Evolutionary conservation across 2,888 invertebrate species (phyloP), one percentile per base, ranked within the genome.

Genomic region (Oasisia sp.): DNA sequence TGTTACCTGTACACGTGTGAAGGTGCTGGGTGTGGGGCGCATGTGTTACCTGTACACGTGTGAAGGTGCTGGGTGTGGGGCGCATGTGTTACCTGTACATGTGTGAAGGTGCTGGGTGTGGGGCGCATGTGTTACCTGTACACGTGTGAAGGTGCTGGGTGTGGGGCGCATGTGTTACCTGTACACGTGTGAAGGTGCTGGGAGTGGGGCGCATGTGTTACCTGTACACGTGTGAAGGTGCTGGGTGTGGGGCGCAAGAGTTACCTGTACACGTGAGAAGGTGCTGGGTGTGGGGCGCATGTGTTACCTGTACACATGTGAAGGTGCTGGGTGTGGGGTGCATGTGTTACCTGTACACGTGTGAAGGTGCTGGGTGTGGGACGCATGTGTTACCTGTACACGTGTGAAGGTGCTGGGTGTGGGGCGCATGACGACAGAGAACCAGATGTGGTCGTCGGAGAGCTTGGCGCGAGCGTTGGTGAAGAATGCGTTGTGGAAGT

Each of bases 391-490:
- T 74, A 74, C 74, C 74, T 74, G 74, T 74, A 74, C 74, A 38
- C 97, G 94, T 0, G 96, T 95, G 95, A 93, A 96, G 95, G 90
- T 96, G 94, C 92, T 96, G 96, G 56, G 94, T 94, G 93, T 96
- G 96, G 32, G 95, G 94, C 89, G 95, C 95, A 38, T 95, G 94
- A 97, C 96, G n/a, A 97, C 95, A 7, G 96, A 96, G 93, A 96
- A 95, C 96, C 97, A 97, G 32, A 97, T 94, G 93, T 97, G 97
- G 4, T 95, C 95, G 94, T 97, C 96, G 91, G 93, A 93, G 11
- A 94, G 89, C 5, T 89, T 19, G 27, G 45, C 32, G 3, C 91
- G 44, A 19, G 91, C 91, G 27, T 91, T 44, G 2, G 32, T 32
- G 91, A 50, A 45, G 44, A 91, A 44, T 19, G 74, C 32, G 0